These are phyloP conservation scores for Aphodius sticticus DNA, from an alignment of 2,888 invertebrate genomes.

Conservation along the genomic window DNA sequence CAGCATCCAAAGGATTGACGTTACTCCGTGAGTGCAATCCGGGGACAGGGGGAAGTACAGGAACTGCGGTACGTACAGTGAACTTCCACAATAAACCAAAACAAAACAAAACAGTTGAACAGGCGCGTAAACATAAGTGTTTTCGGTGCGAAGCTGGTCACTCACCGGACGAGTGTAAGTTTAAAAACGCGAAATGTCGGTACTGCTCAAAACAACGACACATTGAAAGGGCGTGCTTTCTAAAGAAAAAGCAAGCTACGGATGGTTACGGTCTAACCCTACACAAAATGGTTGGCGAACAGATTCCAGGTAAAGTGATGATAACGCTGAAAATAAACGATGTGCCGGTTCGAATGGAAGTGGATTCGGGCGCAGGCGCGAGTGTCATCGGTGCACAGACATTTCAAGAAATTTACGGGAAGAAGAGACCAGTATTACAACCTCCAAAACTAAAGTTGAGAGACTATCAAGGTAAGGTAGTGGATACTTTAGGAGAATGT, in stretches of 20 bases:
- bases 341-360: not conserved
- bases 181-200: slow-evolving; percentile 5
- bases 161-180: not conserved
- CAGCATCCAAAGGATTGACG: not conserved
- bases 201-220: slow-evolving; percentile 8
- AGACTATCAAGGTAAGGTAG: slow-evolving; percentile 11
- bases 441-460: not conserved
- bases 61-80: too few relatives aligned
- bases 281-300: not conserved
- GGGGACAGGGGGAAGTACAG: not conserved
- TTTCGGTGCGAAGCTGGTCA: not conserved
- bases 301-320: not conserved
- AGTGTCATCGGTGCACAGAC: not conserved
- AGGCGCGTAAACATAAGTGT: not conserved
- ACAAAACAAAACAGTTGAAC: not conserved
- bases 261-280: not conserved
- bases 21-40: not conserved
- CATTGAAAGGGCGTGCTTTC: not conserved
- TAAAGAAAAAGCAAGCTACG: not conserved
- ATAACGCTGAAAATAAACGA: not conserved
- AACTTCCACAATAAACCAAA: not conserved
- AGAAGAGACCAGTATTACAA: not conserved
- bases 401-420: not conserved
- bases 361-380: not conserved
- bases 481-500: not conserved